These are phyloP conservation scores for Hydropotes inermis DNA, from an alignment of 2,113 vertebrate genomes.

Conservation along the genomic window DNA sequence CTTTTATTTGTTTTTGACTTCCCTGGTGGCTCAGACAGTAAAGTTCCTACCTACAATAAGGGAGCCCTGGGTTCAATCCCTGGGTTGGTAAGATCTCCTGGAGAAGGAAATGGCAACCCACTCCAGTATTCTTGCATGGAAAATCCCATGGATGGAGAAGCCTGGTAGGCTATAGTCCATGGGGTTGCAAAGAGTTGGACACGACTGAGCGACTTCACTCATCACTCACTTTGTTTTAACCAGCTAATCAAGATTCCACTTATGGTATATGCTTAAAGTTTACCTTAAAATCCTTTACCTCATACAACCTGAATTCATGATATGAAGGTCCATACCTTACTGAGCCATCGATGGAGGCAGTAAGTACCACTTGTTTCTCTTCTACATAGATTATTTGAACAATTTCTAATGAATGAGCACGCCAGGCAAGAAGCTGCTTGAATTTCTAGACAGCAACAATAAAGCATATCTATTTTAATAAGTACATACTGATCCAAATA, in stretches of 20 bases:
- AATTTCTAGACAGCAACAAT: slow-evolving; percentile 68
- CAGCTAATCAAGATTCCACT: background rate
- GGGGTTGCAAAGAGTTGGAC: too few relatives aligned
- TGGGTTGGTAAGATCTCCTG: too few relatives aligned
- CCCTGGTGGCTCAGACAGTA: too few relatives aligned
- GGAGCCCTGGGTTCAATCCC: too few relatives aligned
- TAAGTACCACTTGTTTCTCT: slow-evolving; percentile 77
- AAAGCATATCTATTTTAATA: background rate
- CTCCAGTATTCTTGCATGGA: too few relatives aligned
- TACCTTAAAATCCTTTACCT: background rate
- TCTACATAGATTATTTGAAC: slow-evolving; percentile 74
- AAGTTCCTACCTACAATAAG: accelerated
- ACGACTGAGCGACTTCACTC: too few relatives aligned
- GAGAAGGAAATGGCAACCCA: too few relatives aligned
- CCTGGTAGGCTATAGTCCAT: too few relatives aligned
- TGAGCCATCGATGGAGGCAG: slow-evolving; percentile 79
- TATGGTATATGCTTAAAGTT: background rate
- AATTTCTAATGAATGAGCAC: slow-evolving; percentile 77
- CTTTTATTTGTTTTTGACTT: background rate
- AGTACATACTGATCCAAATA: background rate
- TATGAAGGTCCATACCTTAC: slow-evolving; percentile 69
- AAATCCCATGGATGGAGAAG: too few relatives aligned
- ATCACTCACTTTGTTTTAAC: background rate
- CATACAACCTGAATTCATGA: background rate
- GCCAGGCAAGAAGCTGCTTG: slow-evolving; percentile 80